Base-by-base conservation (phyloP, 2,113 vertebrate genomes). In the Colaptes auratus region DNA sequence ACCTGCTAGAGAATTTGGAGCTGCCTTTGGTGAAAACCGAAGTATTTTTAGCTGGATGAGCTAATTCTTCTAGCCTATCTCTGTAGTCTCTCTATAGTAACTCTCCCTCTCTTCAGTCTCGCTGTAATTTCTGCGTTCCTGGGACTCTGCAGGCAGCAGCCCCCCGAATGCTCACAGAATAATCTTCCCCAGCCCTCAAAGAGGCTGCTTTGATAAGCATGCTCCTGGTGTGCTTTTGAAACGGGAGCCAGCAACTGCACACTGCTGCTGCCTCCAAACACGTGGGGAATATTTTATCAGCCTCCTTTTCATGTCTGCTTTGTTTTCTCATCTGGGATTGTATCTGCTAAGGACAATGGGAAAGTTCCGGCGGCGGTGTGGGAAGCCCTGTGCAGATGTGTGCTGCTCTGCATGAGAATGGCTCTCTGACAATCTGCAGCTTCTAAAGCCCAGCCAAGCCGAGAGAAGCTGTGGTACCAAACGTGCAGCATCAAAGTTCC, bases 301-400 rank as follows among this genome's bases (percentile, higher is more conserved):
- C 15, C 69, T n/a, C 83, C 71, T 76, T 94, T 82, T 67, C 48
- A 78, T 35, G 65, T 30, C 2, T 1, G 10, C 83, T 96, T 78
- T 88, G 90, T 86, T 92, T 96, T 60, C 77, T 96, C 15, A 4
- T 61, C 61, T 86, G 90, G 95, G 70, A 78, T 86, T 78, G 23
- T 19, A 27, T 52, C 70, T 77, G 58, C 27, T 90, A 61, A 92
- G 30, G 61, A 44, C 33, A 83, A 56, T 24, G 58, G 86, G 33
- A 93, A 93, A 88, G 53, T 94, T 96, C 61, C 58, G 69, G 19
- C 60, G 39, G 28, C 39, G 25, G 55, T 58, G 58, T 36, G 31
- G 83, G 83, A 86, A 92, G 90, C 33, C 90, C 61, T 28, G 30
- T 35, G 82, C 76, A 83, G 80, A 75, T 78, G 27, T 55, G 17